Conservation (phyloP, 2,888 invertebrate genomes). For the Scotopteryx bipunctaria region DNA sequence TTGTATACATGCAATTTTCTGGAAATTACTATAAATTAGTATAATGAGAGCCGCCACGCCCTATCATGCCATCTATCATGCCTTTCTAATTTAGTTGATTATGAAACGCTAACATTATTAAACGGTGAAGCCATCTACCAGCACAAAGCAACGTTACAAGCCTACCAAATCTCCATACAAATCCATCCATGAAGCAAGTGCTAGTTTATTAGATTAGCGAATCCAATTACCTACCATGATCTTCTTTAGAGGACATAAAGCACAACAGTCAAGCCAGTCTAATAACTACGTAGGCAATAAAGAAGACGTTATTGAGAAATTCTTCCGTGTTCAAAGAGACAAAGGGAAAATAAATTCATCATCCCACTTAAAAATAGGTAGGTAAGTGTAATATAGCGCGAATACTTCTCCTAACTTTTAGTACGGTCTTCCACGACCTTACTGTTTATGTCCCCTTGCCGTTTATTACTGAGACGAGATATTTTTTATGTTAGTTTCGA, state of each 20-base stretch:
- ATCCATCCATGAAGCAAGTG: constrained; percentile 17
- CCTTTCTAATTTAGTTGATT: background rate
- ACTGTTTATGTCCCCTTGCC: constrained; percentile 57
- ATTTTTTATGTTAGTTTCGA: constrained; percentile 57
- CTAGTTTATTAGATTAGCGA: constrained; percentile 23
- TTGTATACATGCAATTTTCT: too few species aligned
- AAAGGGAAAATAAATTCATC: constrained; percentile 48
- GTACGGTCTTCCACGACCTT: constrained; percentile 55
- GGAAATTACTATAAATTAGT: too few species aligned
- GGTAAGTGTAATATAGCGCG: constrained; percentile 42
- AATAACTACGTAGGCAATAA: constrained; percentile 34
- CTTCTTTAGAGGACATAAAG: constrained; percentile 25
- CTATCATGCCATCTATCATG: too few species aligned
- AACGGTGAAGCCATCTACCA: background rate
- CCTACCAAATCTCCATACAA: constrained; percentile 11
- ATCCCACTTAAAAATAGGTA: constrained; percentile 46
- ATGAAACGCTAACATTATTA: background rate
- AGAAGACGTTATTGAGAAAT: constrained; percentile 41
- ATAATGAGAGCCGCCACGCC: too few species aligned
- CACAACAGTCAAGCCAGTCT: constrained; percentile 25
- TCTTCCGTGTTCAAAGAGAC: constrained; percentile 45
- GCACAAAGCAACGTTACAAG: background rate
- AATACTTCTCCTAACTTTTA: constrained; percentile 61
- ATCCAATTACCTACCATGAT: constrained; percentile 23
- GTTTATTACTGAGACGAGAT: constrained; percentile 61